Evolutionary conservation across 2,888 invertebrate genomes (phyloP).

Genomic region (Morpho deidamia): DNA sequence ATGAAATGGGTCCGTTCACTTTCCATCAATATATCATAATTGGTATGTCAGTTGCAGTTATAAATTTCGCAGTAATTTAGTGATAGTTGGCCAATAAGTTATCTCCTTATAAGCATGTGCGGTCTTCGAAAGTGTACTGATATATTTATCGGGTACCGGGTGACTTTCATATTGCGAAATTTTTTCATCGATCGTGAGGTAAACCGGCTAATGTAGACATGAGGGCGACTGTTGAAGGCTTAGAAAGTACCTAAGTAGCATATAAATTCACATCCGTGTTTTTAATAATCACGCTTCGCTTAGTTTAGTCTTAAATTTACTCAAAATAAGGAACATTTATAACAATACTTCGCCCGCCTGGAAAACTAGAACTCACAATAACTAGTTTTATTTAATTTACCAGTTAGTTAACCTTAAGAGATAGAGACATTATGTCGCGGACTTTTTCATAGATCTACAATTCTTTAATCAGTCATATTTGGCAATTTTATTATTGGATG

Average conservation of each 20-base stretch:
- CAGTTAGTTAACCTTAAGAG: too few relatives aligned
- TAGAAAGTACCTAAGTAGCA: not conserved
- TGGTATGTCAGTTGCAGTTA: not conserved
- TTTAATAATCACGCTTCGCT: too few relatives aligned
- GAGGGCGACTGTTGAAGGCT: not conserved
- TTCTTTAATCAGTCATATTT: too few relatives aligned
- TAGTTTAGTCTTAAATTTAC: too few relatives aligned
- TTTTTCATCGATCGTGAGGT: not conserved
- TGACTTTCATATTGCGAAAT: conserved; percentile 5
- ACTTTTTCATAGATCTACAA: too few relatives aligned
- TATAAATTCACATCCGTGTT: too few relatives aligned
- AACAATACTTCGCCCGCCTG: too few relatives aligned
- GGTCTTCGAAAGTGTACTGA: conserved; percentile 36
- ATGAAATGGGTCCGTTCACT: not conserved
- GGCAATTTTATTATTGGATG: too few relatives aligned
- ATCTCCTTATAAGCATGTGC: not conserved
- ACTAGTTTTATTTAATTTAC: too few relatives aligned
- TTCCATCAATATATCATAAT: not conserved
- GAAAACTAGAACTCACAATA: too few relatives aligned
- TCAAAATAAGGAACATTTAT: too few relatives aligned
- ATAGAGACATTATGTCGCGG: too few relatives aligned
- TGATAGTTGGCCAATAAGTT: not conserved
- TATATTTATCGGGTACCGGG: conserved; percentile 15
- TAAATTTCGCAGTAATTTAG: not conserved
- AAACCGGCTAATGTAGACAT: not conserved